phyloP scores from a whole-genome alignment of 2,888 invertebrate genomes.

The Quadroppia sp. region DNA sequence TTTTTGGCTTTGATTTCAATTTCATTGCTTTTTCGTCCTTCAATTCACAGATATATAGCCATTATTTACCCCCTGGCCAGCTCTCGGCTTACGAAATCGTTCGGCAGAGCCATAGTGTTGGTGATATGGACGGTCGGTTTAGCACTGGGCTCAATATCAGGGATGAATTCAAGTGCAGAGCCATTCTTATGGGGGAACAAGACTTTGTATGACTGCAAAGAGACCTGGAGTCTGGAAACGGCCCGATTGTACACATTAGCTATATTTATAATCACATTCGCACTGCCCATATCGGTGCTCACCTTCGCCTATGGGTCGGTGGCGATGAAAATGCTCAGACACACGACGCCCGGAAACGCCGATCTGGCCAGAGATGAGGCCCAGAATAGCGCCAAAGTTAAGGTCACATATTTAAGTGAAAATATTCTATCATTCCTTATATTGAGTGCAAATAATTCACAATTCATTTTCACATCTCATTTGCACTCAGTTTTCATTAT shows the following conservation, averaged over 20 bases:
- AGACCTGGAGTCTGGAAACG: slow-evolving; percentile 43
- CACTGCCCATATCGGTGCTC: slow-evolving; percentile 54
- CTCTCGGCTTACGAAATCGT: slow-evolving; percentile 53
- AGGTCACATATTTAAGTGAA: slow-evolving; percentile 43
- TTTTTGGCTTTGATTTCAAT: no score
- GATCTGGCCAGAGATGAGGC: slow-evolving; percentile 53
- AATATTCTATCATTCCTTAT: no score
- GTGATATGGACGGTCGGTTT: slow-evolving; percentile 55
- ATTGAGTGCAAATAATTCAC: no score
- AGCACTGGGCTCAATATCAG: slow-evolving; percentile 53
- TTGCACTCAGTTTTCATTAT: not conserved
- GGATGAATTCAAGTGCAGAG: slow-evolving; percentile 52
- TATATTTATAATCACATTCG: slow-evolving; percentile 51
- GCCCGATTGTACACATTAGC: slow-evolving; percentile 50
- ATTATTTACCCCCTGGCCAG: slow-evolving; percentile 53
- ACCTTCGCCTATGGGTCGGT: slow-evolving; percentile 55
- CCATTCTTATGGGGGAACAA: slow-evolving; percentile 48
- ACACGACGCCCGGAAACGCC: slow-evolving; percentile 56
- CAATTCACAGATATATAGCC: slow-evolving; percentile 52
- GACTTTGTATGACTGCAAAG: slow-evolving; percentile 46
- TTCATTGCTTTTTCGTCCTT: no score
- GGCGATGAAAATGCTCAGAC: slow-evolving; percentile 54
- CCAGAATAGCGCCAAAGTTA: slow-evolving; percentile 50
- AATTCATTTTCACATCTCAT: no score
- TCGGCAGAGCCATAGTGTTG: slow-evolving; percentile 53